Evolutionary conservation across 2,113 vertebrate species (phyloP).

Genomic region (Edolisoma coerulescens): DNA sequence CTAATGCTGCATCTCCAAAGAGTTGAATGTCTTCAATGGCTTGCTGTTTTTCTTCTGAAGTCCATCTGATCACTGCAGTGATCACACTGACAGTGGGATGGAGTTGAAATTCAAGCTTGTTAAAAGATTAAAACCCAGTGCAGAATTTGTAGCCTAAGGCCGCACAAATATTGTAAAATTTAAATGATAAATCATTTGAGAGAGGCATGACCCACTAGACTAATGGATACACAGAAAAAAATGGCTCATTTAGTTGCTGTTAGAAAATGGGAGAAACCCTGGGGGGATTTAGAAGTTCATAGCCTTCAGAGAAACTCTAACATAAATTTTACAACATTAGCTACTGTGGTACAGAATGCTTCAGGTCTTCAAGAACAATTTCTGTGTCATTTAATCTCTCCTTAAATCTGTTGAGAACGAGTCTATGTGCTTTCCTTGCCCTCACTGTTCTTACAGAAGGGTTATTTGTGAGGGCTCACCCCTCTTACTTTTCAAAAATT

Average conservation of each 20-base stretch:
- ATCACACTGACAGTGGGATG: neutral
- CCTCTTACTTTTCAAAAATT: neutral
- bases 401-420: neutral
- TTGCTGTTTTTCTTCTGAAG: neutral
- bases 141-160: neutral
- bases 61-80: neutral
- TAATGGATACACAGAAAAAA: neutral
- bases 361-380: neutral
- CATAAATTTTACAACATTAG: neutral
- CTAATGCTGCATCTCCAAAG: neutral
- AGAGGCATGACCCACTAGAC: neutral
- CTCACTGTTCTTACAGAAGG: neutral
- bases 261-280: neutral
- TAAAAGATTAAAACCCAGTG: conserved; percentile 4
- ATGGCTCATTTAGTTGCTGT: neutral
- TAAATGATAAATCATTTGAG: conserved; percentile 16
- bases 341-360: neutral
- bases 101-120: neutral
- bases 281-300: neutral
- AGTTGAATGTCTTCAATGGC: neutral
- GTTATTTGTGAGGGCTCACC: neutral
- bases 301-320: neutral
- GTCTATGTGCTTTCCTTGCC: neutral
- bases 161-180: neutral
- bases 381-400: neutral